Percentiles rank a stretch among this genome's conserved stretches.
phyloP scores from a whole-genome alignment of 2,797 vertebrate genomes.

The Poecilia velifera region DNA sequence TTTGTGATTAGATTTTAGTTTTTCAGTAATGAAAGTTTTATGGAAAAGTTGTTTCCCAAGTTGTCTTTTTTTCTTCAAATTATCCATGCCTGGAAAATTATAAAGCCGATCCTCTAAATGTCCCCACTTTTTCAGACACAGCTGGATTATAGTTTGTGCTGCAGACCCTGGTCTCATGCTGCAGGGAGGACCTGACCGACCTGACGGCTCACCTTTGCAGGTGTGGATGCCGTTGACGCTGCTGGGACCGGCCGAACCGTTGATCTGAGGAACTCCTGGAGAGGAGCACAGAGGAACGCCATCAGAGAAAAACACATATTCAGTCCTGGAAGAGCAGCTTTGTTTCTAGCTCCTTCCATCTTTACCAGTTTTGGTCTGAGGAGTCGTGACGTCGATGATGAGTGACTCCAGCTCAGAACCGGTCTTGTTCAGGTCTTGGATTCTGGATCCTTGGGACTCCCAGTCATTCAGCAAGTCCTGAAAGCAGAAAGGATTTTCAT shows the following conservation, averaged over 20 bases:
- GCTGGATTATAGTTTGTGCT: not conserved
- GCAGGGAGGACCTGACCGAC: not conserved
- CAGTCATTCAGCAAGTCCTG: conserved; percentile 90
- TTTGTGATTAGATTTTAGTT: no score
- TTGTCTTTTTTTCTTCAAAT: not conserved
- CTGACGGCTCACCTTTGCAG: conserved; percentile 93
- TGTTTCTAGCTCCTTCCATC: not conserved
- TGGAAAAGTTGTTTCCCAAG: not conserved
- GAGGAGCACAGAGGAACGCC: conserved; percentile 67
- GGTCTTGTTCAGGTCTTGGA: conserved; percentile 88
- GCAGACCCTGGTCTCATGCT: not conserved
- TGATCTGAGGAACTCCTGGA: conserved; percentile 88
- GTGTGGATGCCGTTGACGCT: conserved; percentile 99
- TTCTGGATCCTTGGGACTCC: conserved; percentile 82
- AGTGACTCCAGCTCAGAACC: conserved; percentile 91
- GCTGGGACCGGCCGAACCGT: conserved; percentile 83
- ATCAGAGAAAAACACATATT: conserved; percentile 9
- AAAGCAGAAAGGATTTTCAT: conserved; percentile 13
- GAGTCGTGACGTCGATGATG: conserved; percentile 90
- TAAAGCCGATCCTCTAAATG: not conserved
- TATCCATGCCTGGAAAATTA: not conserved
- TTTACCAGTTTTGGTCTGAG: conserved; percentile 88
- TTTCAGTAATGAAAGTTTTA: not conserved
- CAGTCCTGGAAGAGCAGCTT: not conserved
- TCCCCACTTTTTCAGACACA: not conserved